Conservation (phyloP, 2,113 vertebrate genomes). For the Hassar affinis region DNA sequence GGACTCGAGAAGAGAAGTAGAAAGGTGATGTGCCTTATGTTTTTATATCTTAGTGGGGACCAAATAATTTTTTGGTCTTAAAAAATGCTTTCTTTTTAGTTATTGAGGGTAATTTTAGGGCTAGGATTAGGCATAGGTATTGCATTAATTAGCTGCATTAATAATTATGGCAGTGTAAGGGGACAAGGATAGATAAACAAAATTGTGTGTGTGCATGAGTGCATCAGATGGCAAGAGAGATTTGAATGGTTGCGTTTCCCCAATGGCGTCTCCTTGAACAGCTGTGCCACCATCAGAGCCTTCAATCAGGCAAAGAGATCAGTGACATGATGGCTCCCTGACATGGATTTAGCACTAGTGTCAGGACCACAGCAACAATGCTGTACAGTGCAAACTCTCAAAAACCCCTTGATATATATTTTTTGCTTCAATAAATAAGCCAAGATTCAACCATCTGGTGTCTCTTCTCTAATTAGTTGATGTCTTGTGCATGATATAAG, state of each 20-base stretch:
- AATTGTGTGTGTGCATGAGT: background rate
- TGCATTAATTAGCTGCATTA: background rate
- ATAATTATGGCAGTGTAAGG: background rate
- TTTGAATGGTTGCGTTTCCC: background rate
- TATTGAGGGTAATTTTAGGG: background rate
- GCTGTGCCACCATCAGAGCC: background rate
- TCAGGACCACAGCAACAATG: background rate
- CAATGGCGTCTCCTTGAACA: conserved; percentile 24
- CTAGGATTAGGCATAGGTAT: background rate
- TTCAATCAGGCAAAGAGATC: conserved; percentile 2
- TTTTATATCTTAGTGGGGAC: background rate
- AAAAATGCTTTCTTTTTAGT: background rate
- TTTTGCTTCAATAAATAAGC: background rate
- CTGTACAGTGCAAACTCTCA: background rate
- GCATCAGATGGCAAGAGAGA: background rate
- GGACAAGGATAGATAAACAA: background rate
- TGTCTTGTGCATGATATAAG: background rate
- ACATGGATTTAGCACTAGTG: background rate
- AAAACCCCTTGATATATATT: background rate
- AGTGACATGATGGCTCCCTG: background rate
- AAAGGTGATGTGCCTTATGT: conserved; percentile 39
- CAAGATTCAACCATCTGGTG: background rate
- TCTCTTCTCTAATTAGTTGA: background rate
- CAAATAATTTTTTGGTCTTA: background rate
- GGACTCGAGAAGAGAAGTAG: background rate